Evolutionary conservation across 1,140 invertebrate species (phyloP).

Genomic region (Calephelis virginiensis): DNA sequence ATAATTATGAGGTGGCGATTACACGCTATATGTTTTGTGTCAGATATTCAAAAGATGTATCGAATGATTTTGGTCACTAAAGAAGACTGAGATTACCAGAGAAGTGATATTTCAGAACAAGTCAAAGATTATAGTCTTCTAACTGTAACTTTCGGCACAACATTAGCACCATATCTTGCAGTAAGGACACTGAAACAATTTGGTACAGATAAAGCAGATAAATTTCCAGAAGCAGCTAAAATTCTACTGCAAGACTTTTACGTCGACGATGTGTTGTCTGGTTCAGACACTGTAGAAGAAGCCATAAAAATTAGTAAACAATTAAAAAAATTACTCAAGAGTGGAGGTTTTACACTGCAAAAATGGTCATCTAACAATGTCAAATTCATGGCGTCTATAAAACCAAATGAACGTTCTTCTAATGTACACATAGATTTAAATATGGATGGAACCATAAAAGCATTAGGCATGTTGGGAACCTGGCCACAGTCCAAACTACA

Average conservation of each 20-base stretch:
- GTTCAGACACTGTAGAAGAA: slow-evolving; percentile 39
- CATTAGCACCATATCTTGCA: slow-evolving; percentile 48
- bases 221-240: slow-evolving; percentile 39
- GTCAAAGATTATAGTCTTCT: slow-evolving; percentile 42
- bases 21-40: slow-evolving; percentile 23
- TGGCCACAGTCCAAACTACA: too few relatives aligned
- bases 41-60: slow-evolving; percentile 40
- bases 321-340: slow-evolving; percentile 34
- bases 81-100: slow-evolving; percentile 51
- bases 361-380: slow-evolving; percentile 39
- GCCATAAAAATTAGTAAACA: too few relatives aligned
- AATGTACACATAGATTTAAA: slow-evolving; percentile 6
- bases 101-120: slow-evolving; percentile 41
- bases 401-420: slow-evolving; percentile 19
- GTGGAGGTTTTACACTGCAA: slow-evolving; percentile 33
- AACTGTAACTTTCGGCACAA: slow-evolving; percentile 54
- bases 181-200: slow-evolving; percentile 37
- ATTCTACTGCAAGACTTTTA: slow-evolving; percentile 57
- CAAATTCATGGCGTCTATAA: slow-evolving; percentile 22
- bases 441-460: not conserved
- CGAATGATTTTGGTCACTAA: slow-evolving; percentile 26
- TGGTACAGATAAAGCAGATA: slow-evolving; percentile 34
- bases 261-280: slow-evolving; percentile 67
- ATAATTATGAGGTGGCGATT: slow-evolving; percentile 32
- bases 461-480: slow-evolving; percentile 10